A percentile compares a stretch with the other conserved stretches of the same genome.
Conservation (phyloP, 2,888 invertebrate genomes). For the Phortica magna region DNA sequence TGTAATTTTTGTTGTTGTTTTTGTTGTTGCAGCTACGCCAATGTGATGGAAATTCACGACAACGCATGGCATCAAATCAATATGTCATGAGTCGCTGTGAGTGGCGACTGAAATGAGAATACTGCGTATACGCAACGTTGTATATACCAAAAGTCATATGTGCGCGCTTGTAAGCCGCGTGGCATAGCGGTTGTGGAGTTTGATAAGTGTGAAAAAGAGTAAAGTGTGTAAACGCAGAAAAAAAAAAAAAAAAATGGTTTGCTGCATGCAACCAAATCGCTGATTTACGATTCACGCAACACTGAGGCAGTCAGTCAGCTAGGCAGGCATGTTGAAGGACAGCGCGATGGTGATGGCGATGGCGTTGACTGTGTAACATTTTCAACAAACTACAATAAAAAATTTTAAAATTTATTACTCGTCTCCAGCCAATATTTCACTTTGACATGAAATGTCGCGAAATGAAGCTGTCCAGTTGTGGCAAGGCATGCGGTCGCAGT, state of each 20-base stretch:
- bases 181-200: conserved; percentile 16
- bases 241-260: conserved; percentile 48
- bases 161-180: too few species aligned
- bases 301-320: conserved; percentile 60
- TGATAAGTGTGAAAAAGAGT: neutral
- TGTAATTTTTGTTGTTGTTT: conserved; percentile 19
- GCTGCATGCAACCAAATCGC: conserved; percentile 70
- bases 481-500: conserved; percentile 43
- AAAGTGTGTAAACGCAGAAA: conserved; percentile 21
- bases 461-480: conserved; percentile 74
- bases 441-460: conserved; percentile 75
- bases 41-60: conserved; percentile 70
- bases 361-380: conserved; percentile 9
- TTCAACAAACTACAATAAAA: conserved; percentile 35
- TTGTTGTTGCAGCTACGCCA: conserved; percentile 40
- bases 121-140: conserved; percentile 62
- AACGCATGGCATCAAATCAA: conserved; percentile 71
- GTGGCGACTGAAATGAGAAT: conserved; percentile 41
- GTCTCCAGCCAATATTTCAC: conserved; percentile 77
- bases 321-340: conserved; percentile 19
- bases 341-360: neutral
- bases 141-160: conserved; percentile 41
- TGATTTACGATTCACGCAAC: conserved; percentile 73
- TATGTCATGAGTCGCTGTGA: conserved; percentile 65
- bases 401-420: conserved; percentile 76